Conservation (phyloP, 1,140 invertebrate genomes). For the Thaumatotibia leucotreta region DNA sequence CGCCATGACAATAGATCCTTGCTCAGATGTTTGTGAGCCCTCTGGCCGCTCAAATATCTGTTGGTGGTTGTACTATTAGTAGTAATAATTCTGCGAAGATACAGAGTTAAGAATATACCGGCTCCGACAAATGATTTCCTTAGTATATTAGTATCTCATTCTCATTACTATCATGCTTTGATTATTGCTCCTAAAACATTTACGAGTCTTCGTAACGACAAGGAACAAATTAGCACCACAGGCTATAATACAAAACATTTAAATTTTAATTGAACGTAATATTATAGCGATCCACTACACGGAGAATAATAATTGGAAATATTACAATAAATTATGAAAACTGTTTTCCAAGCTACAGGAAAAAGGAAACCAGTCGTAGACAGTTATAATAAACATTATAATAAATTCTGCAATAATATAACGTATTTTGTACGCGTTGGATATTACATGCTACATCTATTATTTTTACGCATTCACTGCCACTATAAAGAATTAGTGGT, state of each 20-base stretch:
- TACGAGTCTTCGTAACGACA: neutral
- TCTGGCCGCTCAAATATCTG: no score
- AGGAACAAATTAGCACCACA: neutral
- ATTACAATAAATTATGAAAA: neutral
- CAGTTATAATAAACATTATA: no score
- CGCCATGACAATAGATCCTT: no score
- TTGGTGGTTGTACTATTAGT: no score
- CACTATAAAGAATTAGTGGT: no score
- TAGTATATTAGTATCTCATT: neutral
- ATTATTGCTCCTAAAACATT: neutral
- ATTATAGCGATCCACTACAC: neutral
- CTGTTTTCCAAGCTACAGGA: neutral
- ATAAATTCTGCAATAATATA: no score
- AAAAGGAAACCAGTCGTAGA: neutral
- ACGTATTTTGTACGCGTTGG: neutral
- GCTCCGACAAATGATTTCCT: neutral
- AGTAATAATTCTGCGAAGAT: no score
- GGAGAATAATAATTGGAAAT: neutral
- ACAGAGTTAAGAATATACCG: no score
- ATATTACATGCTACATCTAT: no score
- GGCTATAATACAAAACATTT: neutral
- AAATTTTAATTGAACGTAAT: neutral
- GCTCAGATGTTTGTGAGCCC: no score
- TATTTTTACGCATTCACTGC: no score
- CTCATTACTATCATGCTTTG: neutral